Evolutionary conservation across 2,113 vertebrate species (phyloP).

Genomic region (Narcine bancroftii): DNA sequence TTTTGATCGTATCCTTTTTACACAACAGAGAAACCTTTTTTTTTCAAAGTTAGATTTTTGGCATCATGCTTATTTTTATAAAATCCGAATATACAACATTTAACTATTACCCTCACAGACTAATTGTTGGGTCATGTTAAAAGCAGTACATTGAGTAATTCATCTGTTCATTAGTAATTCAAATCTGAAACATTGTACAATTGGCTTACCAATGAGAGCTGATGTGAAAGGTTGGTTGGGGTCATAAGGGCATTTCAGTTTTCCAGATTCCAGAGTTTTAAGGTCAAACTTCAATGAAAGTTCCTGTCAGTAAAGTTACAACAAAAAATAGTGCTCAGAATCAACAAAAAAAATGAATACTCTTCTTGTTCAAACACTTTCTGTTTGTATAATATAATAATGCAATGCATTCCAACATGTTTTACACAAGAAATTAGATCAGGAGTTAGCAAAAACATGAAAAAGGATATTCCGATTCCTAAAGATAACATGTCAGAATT

Average conservation of each 20-base stretch:
- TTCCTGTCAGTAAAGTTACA: conserved; percentile 24
- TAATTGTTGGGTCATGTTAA: background rate
- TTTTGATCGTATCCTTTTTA: background rate
- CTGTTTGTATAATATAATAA: background rate
- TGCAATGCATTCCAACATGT: background rate
- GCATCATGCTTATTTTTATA: background rate
- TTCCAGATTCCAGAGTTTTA: conserved; percentile 58
- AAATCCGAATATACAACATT: background rate
- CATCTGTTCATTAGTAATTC: background rate
- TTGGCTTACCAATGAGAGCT: conserved; percentile 57
- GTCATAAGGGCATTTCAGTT: conserved; percentile 74
- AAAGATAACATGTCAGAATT: background rate
- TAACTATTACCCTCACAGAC: background rate
- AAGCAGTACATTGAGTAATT: background rate
- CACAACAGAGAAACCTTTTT: background rate
- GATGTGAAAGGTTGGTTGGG: conserved; percentile 65
- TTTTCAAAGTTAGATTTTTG: background rate
- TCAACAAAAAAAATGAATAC: background rate
- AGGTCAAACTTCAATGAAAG: conserved; percentile 19
- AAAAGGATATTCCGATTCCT: too few species aligned
- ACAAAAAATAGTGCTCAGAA: conserved; percentile 18
- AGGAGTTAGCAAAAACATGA: background rate
- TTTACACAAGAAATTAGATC: background rate
- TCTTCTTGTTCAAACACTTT: background rate
- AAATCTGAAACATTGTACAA: background rate